phyloP scores from a whole-genome alignment of 2,888 invertebrate species.

The Drosophila melanosoma region DNA sequence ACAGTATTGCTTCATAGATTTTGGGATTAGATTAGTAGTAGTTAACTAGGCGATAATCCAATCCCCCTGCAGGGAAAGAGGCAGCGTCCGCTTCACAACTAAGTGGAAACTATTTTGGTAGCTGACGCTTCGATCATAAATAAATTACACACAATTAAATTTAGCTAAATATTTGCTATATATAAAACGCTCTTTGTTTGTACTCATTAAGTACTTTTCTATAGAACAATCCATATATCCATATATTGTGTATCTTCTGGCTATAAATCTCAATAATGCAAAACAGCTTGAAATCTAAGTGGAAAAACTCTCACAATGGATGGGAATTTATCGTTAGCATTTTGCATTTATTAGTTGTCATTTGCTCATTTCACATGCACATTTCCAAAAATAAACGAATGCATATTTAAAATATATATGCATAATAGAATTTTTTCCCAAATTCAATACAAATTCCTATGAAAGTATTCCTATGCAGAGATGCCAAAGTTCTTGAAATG shows the following conservation, averaged over 20 bases:
- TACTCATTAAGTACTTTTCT: conserved; percentile 33
- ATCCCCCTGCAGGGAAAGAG: not conserved
- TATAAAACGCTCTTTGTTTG: conserved; percentile 18
- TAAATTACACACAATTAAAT: conserved; percentile 34
- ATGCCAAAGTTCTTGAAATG: conserved; percentile 22
- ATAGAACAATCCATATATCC: not conserved
- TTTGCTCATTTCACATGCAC: not conserved
- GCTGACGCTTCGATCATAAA: conserved; percentile 61
- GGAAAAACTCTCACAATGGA: too few species aligned
- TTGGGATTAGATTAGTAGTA: conserved; percentile 24
- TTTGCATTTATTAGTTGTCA: not conserved
- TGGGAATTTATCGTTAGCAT: not conserved
- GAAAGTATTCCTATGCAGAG: conserved; percentile 23
- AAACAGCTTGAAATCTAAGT: not conserved
- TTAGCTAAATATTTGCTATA: conserved; percentile 38
- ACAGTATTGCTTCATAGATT: conserved; percentile 66
- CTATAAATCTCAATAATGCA: conserved; percentile 1
- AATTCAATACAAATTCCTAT: conserved; percentile 38
- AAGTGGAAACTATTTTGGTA: conserved; percentile 63
- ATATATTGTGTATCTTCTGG: not conserved
- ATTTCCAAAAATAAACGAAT: conserved; percentile 22
- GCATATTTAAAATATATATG: conserved; percentile 13
- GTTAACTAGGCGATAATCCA: too few species aligned
- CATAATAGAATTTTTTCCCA: conserved; percentile 16
- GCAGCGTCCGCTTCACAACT: conserved; percentile 1